Base-by-base conservation (phyloP, 2,113 vertebrate genomes). In the Callospermophilus lateralis region DNA sequence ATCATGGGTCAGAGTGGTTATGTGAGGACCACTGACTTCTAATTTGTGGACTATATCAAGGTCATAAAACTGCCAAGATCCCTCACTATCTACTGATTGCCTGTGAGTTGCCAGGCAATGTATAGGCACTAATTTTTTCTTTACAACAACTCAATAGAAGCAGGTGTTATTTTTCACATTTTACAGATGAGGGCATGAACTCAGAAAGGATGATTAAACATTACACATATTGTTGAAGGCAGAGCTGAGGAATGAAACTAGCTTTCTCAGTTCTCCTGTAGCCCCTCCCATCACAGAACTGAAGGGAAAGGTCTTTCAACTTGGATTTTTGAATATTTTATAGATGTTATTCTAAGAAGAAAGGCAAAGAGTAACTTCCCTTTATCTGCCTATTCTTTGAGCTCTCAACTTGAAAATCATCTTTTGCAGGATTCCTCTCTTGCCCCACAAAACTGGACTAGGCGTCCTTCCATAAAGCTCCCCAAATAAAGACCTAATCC, bases 241-340 rank as follows among this genome's bases (percentile, higher is more conserved):
- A 55, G 70, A 93, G 55, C 51, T 37, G 42, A 37, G 70, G 63
- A 92, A 68, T 79, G 39, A 70, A 87, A 8, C 61, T 70, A n/a
- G 67, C 26, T 67, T 96, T 30, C 77, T 94, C 61, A 63, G 51
- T 73, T 94, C 30, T 79, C 68, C 72, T 63, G 93, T 1, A 92
- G 80, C 11, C n/a, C 34, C 61, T 89, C 93, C 81, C 48, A 92
- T 42, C 67, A 95, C 8, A 90, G 53, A 61, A 89, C 51, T 51
- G 32, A 58, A 93, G 11, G 16, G 37, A 78, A 95, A 84, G 20
- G 32, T 39, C 39, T 96, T 92, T 96, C 90, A 72, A 88, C 58
- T 81, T 28, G 48, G 30, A 94, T 81, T 90, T 93, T 30, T 67
- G 92, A 94, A 92, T 6, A 78, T 51, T 79, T 72, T 78, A 70